A percentile compares a stretch with the other conserved stretches of the same genome.
These are phyloP conservation scores for Montipora foliosa DNA, from an alignment of 64 coral and sea anemone species.

Conservation along the genomic window DNA sequence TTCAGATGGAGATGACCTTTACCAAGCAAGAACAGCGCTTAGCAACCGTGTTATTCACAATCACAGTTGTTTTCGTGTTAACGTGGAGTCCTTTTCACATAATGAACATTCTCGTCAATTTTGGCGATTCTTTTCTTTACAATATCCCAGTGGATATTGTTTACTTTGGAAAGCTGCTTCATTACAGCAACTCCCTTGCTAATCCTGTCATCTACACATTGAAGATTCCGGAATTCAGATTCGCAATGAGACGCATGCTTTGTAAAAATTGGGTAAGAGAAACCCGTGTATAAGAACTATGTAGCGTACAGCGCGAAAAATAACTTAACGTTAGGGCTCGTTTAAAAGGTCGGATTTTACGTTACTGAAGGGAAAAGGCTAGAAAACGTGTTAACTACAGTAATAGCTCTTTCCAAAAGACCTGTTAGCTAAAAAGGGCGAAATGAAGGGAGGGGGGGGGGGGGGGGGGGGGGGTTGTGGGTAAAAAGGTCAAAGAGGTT, in stretches of 20 bases:
- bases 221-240: conserved; percentile 75
- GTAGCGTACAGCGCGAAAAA: not conserved
- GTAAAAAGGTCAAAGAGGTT: no score
- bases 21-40: conserved; percentile 70
- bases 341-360: no score
- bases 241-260: conserved; percentile 20
- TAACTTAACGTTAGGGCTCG: no score
- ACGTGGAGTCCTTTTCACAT: conserved; percentile 89
- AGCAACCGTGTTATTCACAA: conserved; percentile 66
- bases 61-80: conserved; percentile 82
- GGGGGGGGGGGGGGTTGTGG: no score
- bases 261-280: conserved; percentile 54
- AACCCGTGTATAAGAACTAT: not conserved
- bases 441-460: no score
- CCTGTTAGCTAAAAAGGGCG: no score
- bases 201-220: conserved; percentile 88
- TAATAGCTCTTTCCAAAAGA: no score
- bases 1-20: conserved; percentile 26
- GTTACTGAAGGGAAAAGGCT: no score
- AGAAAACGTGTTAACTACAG: no score
- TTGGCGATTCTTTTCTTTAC: conserved; percentile 29
- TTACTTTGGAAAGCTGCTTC: conserved; percentile 86
- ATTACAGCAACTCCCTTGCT: conserved; percentile 85
- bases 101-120: conserved; percentile 90
- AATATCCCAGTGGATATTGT: conserved; percentile 56